Evolutionary conservation across 2,113 vertebrate genomes (phyloP), one percentile per base, ranked within the genome.

Genomic region (Chaetorhynchus papuensis): DNA sequence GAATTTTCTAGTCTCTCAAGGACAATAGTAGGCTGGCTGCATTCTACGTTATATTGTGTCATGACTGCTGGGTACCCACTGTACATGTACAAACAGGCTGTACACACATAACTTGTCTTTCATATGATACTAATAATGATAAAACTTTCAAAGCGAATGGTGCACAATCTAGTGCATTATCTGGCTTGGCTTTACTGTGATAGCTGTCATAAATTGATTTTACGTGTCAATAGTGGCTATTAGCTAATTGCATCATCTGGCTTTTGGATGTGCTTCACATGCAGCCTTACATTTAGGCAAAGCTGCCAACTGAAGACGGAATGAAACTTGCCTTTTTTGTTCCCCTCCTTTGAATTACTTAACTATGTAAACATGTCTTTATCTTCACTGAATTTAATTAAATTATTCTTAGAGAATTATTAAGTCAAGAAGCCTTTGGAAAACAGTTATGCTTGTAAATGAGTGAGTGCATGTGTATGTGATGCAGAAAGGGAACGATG

Each of bases 361-460:
- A 94, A 92, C 82, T 82, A 61, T 68, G 49, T 92, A 80, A 74
- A 47, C 78, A 50, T 97, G 85, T 89, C 81, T 93, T 97, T 94
- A 93, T 96, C 71, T 96, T 95, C 64, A 74, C 27, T 86, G 69
- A 97, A 93, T 87, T 61, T 57, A 94, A 94, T 95, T 61, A 96
- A 95, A 63, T 90, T 53, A 83, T 94, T 97, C 74, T 95, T 91
- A 81, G 92, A 93, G 79, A 93, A 94, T 94, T 94, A 89, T 80
- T 76, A 93, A 85, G 65, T 81, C 7, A 42, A 15, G 60, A 85
- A 87, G 31, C 92, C 57, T 95, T 90, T 94, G 68, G 86, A 94
- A 97, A 85, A 82, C 31, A 57, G 78, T 72, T 97, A 59, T 33
- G 35, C 66, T 64, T 84, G 37, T 96, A 94, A 91, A n/a, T 91